Base-by-base conservation (phyloP, 1,140 invertebrate species). In the Parapsyche elsis region DNA sequence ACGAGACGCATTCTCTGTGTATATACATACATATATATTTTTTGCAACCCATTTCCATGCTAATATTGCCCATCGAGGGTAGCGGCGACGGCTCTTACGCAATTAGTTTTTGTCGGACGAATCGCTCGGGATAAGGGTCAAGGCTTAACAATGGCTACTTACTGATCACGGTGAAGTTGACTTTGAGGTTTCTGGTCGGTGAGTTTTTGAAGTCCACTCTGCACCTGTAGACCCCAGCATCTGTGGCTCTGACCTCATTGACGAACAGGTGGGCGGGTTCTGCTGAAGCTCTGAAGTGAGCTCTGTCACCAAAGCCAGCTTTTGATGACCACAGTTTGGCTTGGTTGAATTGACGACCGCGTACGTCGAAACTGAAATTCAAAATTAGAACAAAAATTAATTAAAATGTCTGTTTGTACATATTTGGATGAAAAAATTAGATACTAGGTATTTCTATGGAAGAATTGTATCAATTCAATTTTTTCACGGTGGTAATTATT, bases 161-260 rank as follows among this genome's bases (percentile, higher is more conserved):
- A 96, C 95, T 92, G 61, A 96, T 95, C 82, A 97, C 94, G 71
- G 94, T 95, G 76, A 97, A 92, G 86, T 96, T 96, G 86, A 97
- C 92, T 88, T 94, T 94, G 71, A 93, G 90, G 86, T 96, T 96
- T 82, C 94, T 91, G 0, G 95, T 97, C 0, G 95, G 95, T 0
- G 95, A 95, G 86, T 96, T 95, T 59, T 92, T 92, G 87, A 97
- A 97, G 87, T 97, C 96, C 5, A 97, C 95, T 61, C 96, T 89
- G 88, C 96, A 97, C 74, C 95, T 90, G 86, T 96, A 97, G 71
- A 96, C 90, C 0, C 95, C 95, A 59, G 94, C 94, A 86, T 97
- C 95, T 10, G 90, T 89, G 45, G 93, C 89, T 44, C 91, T 89
- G 14, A 96, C 91, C 84, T 92, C 91, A 84, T 94, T 93, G 30